Conservation (phyloP, 2,797 vertebrate species). For the Sebastes ruberrimus region DNA sequence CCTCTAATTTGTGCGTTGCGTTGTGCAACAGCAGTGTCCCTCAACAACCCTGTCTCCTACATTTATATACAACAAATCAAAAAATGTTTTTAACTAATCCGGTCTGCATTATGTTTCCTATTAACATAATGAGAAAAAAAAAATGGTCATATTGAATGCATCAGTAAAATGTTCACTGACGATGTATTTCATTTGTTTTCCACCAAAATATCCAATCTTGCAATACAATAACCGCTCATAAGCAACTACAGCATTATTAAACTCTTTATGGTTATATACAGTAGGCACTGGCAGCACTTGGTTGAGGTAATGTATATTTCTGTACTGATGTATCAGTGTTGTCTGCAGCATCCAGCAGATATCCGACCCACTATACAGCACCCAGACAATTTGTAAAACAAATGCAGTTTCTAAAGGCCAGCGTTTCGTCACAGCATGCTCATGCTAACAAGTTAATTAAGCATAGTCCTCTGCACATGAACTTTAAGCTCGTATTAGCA, state of each 20-base stretch:
- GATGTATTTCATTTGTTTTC: background rate
- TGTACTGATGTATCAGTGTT: background rate
- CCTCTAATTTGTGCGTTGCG: background rate
- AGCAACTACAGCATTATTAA: background rate
- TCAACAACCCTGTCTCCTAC: background rate
- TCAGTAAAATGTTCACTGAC: background rate
- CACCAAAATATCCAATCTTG: background rate
- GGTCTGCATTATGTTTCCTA: background rate
- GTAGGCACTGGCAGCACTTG: background rate
- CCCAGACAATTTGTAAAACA: slow-evolving; percentile 46
- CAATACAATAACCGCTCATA: background rate
- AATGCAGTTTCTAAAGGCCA: slow-evolving; percentile 60
- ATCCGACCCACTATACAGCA: background rate
- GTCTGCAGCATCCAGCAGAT: slow-evolving; percentile 6
- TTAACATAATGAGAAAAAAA: background rate
- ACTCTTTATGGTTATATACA: background rate
- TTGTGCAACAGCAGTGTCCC: background rate
- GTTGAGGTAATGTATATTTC: background rate
- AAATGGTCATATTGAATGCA: background rate
- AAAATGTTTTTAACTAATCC: background rate
- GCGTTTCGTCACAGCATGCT: slow-evolving; percentile 48
- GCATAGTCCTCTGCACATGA: slow-evolving; percentile 86
- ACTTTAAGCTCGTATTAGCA: slow-evolving; percentile 89
- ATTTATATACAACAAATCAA: background rate
- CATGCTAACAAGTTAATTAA: slow-evolving; percentile 75